Conservation (phyloP, 2,888 invertebrate species). For the Latrodectus hesperus region DNA sequence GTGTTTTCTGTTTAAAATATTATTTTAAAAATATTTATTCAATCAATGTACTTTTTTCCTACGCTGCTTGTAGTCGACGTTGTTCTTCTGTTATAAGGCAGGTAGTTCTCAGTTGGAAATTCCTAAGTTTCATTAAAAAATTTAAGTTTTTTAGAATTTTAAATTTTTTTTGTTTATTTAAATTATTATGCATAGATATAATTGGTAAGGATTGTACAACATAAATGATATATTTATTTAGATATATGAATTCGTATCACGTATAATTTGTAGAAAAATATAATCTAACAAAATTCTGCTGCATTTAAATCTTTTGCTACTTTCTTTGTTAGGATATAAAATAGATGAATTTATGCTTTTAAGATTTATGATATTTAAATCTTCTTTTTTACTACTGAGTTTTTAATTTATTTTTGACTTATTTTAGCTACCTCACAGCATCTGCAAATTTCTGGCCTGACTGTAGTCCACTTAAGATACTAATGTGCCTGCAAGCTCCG, state of each 20-base stretch:
- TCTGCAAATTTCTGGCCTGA: constrained; percentile 66
- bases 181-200: too few species aligned
- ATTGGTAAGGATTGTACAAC: too few species aligned
- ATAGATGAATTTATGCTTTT: too few species aligned
- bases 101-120: constrained; percentile 73
- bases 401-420: constrained; percentile 36
- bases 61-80: constrained; percentile 74
- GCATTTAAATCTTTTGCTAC: too few species aligned
- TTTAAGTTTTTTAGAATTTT: too few species aligned
- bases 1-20: background rate
- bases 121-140: background rate
- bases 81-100: constrained; percentile 77
- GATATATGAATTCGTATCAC: too few species aligned
- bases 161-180: too few species aligned
- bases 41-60: constrained; percentile 45
- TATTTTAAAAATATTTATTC: constrained; percentile 18
- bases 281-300: too few species aligned
- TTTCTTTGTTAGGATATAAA: too few species aligned
- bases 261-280: too few species aligned
- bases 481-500: constrained; percentile 70
- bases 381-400: background rate
- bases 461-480: constrained; percentile 65
- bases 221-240: too few species aligned
- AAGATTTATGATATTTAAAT: too few species aligned
- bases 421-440: constrained; percentile 66